Conservation (phyloP, 2,888 invertebrate species). For the Ochropleura leucogaster region DNA sequence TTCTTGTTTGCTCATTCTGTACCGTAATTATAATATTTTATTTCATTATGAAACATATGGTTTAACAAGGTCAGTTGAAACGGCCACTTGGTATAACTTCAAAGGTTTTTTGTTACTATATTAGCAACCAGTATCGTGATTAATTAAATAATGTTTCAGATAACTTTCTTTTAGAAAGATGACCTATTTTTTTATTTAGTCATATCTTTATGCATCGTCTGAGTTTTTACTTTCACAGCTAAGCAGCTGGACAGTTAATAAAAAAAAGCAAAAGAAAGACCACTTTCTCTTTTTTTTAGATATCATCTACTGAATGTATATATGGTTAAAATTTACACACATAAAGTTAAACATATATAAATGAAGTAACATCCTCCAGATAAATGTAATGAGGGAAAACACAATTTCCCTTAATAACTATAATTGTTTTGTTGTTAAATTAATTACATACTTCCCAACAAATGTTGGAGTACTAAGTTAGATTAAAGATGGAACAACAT, state of each 20-base stretch:
- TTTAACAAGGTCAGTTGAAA: conserved; percentile 39
- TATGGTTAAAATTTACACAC: neutral
- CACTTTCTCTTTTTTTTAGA: conserved; percentile 9
- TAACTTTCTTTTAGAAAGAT: conserved; percentile 2
- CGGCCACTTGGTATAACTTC: neutral
- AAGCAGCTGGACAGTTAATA: neutral
- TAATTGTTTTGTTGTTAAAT: conserved; percentile 7
- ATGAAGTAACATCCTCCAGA: conserved; percentile 19
- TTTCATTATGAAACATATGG: conserved; percentile 33
- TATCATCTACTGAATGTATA: neutral
- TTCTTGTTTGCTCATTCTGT: conserved; percentile 36
- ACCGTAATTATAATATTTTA: conserved; percentile 31
- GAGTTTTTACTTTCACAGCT: conserved; percentile 3
- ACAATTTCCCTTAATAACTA: conserved; percentile 2
- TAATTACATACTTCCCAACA: conserved; percentile 19
- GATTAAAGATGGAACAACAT: neutral
- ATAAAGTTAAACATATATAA: neutral
- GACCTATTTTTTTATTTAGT: neutral
- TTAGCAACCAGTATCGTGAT: neutral
- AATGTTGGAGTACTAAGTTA: neutral
- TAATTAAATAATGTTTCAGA: neutral
- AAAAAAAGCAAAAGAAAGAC: neutral
- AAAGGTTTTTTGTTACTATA: neutral
- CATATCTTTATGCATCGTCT: neutral
- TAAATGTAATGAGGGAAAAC: conserved; percentile 27